A percentile compares a stretch with the other conserved stretches of the same genome.
Evolutionary conservation across 2,888 invertebrate species (phyloP).

Genomic region (Archaeoteleia sp.): DNA sequence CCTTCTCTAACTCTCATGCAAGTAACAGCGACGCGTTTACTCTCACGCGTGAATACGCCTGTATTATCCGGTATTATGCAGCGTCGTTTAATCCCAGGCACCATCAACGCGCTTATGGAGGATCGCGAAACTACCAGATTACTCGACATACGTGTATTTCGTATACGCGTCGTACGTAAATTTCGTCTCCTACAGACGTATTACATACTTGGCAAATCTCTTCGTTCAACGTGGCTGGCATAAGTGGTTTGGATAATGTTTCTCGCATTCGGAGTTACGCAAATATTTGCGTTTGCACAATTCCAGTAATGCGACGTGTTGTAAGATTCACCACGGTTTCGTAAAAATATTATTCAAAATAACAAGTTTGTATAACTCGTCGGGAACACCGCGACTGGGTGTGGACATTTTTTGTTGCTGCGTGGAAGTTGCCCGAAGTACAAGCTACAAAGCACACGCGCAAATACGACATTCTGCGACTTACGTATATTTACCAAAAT

Average conservation of each 20-base stretch:
- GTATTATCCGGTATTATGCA: conserved; percentile 53
- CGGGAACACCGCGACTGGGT: not conserved
- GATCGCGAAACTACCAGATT: conserved; percentile 32
- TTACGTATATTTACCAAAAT: too few species aligned
- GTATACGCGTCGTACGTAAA: conserved; percentile 26
- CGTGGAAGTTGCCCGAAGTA: too few species aligned
- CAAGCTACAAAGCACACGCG: too few species aligned
- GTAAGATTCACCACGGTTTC: not conserved
- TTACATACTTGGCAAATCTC: conserved; percentile 48
- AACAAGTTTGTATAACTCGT: too few species aligned
- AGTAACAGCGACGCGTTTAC: conserved; percentile 39
- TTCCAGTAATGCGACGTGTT: conserved; percentile 17
- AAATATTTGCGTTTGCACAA: conserved; percentile 36
- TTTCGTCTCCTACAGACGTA: conserved; percentile 28
- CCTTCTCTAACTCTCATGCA: too few species aligned
- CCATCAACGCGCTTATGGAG: conserved; percentile 40
- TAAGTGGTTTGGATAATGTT: conserved; percentile 39
- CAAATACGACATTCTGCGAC: too few species aligned
- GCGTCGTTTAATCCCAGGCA: conserved; percentile 48
- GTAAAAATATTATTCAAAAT: not conserved
- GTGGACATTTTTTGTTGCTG: too few species aligned
- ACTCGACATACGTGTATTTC: conserved; percentile 45
- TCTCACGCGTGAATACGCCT: conserved; percentile 45
- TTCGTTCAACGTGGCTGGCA: conserved; percentile 20
- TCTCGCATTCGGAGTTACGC: conserved; percentile 20